Conservation (phyloP, 2,888 invertebrate genomes). For the Cenopis cana region DNA sequence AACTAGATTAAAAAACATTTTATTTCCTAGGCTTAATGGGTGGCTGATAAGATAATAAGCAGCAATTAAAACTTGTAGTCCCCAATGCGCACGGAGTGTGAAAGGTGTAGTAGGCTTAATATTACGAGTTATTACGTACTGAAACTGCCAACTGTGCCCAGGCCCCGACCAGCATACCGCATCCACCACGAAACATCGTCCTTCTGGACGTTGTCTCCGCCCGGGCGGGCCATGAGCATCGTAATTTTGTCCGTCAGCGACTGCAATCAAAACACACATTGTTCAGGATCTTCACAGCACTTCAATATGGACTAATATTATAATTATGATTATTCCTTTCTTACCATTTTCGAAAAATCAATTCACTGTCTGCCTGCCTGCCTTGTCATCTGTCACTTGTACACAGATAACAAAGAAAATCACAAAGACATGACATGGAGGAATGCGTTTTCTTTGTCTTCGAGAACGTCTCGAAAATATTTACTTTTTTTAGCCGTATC, state of each 20-base stretch:
- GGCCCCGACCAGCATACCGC: constrained; percentile 92
- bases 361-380: constrained; percentile 63
- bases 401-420: constrained; percentile 26
- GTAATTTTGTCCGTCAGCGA: constrained; percentile 92
- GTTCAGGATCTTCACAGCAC: constrained; percentile 45
- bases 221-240: constrained; percentile 92
- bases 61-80: constrained; percentile 31
- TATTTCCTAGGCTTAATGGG: constrained; percentile 4
- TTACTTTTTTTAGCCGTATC: not conserved
- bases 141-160: constrained; percentile 93
- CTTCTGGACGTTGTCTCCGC: constrained; percentile 90
- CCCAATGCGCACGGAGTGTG: constrained; percentile 28
- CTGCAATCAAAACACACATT: constrained; percentile 76
- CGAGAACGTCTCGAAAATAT: not conserved
- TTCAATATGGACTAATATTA: constrained; percentile 48
- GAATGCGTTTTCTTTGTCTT: constrained; percentile 12
- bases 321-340: constrained; percentile 55
- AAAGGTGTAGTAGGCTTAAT: constrained; percentile 34
- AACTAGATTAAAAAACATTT: constrained; percentile 7
- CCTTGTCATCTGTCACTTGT: constrained; percentile 68
- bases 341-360: constrained; percentile 83
- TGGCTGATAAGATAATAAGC: constrained; percentile 39
- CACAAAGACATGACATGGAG: constrained; percentile 27
- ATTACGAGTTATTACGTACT: constrained; percentile 85
- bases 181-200: constrained; percentile 96